Percentiles rank a stretch among this genome's conserved stretches.
phyloP scores from a whole-genome alignment of 1,140 invertebrate genomes.

The Solen grandis region DNA sequence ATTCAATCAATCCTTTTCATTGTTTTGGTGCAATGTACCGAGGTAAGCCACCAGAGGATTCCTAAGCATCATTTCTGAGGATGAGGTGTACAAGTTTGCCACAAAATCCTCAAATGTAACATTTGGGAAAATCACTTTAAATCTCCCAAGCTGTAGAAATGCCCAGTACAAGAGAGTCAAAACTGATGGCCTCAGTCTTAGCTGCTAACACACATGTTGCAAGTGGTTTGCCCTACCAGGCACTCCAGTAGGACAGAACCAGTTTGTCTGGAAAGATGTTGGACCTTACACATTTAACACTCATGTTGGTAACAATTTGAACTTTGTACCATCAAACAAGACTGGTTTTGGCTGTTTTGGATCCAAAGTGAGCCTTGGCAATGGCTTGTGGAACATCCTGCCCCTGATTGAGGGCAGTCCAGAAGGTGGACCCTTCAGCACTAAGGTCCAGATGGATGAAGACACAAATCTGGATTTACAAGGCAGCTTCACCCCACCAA shows the following conservation, averaged over 20 bases:
- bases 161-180: not conserved
- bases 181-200: not conserved
- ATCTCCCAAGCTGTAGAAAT: not conserved
- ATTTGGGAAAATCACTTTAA: not conserved
- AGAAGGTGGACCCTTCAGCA: not conserved
- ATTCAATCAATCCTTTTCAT: slow-evolving; percentile 66
- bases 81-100: slow-evolving; percentile 16
- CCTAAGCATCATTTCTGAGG: too few relatives aligned
- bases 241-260: not conserved
- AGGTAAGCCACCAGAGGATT: slow-evolving; percentile 66
- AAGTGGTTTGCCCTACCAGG: not conserved
- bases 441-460: not conserved
- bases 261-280: not conserved
- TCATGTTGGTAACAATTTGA: too few relatives aligned
- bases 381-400: slow-evolving; percentile 6
- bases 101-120: not conserved
- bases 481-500: not conserved
- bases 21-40: slow-evolving; percentile 73
- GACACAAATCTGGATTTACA: not conserved
- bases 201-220: not conserved
- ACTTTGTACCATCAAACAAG: too few relatives aligned
- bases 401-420: not conserved
- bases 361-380: not conserved
- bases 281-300: not conserved
- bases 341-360: not conserved